Evolutionary conservation across 2,113 vertebrate genomes (phyloP).

Genomic region (Paradisaea rubra): DNA sequence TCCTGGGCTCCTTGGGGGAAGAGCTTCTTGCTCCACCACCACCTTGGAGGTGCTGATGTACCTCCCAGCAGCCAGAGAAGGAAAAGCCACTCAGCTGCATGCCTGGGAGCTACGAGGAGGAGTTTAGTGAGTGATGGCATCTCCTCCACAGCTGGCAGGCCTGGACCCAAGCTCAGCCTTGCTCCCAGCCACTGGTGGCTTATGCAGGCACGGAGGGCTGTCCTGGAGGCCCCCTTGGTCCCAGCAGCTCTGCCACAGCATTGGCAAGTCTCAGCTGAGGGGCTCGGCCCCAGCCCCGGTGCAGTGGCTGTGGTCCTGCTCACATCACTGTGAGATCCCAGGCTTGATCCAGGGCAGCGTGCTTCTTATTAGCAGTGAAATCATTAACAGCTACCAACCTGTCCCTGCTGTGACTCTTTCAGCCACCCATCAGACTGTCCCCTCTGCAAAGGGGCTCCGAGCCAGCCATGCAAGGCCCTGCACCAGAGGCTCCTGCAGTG

Average conservation of each 20-base stretch:
- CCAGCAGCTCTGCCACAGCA: background rate
- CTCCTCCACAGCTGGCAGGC: background rate
- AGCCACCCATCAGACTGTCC: background rate
- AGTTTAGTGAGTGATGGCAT: background rate
- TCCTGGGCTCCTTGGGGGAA: background rate
- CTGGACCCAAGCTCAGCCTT: background rate
- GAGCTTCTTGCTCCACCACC: background rate
- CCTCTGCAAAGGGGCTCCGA: rapidly evolving
- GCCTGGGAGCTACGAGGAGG: rapidly evolving
- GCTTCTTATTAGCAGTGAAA: background rate
- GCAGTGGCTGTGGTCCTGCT: rapidly evolving
- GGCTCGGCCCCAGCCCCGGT: rapidly evolving
- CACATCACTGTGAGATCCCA: background rate
- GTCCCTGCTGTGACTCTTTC: background rate
- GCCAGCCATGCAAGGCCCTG: rapidly evolving
- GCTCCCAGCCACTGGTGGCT: rapidly evolving
- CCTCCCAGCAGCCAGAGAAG: rapidly evolving
- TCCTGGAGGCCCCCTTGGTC: background rate
- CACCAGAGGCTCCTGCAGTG: background rate
- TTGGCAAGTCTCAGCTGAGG: background rate
- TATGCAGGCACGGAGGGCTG: background rate
- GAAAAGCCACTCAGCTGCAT: background rate
- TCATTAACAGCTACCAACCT: background rate
- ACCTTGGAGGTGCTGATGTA: rapidly evolving
- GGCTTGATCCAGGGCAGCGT: background rate